A percentile compares a stretch with the other conserved stretches of the same genome.
Conservation (phyloP, 2,113 vertebrate species). For the Bombycilla garrulus region DNA sequence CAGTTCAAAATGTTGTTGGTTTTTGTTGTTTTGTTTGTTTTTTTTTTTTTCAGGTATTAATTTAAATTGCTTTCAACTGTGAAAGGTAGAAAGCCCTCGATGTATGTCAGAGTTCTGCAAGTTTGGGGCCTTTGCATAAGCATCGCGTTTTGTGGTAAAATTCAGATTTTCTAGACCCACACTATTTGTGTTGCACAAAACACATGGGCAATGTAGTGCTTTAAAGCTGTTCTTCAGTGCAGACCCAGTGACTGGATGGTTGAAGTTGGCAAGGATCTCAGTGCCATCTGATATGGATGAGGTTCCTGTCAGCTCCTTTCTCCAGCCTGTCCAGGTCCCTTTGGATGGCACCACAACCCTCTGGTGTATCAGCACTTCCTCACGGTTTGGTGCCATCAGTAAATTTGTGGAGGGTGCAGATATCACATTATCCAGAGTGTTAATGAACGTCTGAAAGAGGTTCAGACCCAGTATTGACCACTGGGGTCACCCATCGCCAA, state of each 20-base stretch:
- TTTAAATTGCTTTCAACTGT: not conserved
- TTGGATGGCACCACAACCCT: fast-evolving
- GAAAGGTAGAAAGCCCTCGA: not conserved
- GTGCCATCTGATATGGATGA: not conserved
- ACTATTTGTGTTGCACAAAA: not conserved
- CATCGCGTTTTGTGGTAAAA: not conserved
- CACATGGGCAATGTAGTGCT: fast-evolving
- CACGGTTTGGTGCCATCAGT: not conserved
- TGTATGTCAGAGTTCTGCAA: not conserved
- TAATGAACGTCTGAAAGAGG: not conserved
- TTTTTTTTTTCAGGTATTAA: not conserved
- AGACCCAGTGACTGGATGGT: not conserved
- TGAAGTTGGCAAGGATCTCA: not conserved
- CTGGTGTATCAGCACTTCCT: not conserved
- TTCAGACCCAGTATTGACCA: not conserved
- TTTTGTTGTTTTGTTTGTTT: no score
- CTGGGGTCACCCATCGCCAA: not conserved
- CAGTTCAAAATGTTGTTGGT: fast-evolving
- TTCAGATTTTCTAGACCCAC: not conserved
- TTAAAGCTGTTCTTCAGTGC: not conserved
- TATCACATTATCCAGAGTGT: fast-evolving
- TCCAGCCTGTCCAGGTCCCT: not conserved
- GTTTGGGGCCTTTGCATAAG: not conserved
- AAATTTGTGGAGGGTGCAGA: not conserved
- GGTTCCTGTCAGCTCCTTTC: not conserved